Conservation (phyloP, 2,888 invertebrate genomes). For the Drosophila emarginata region DNA sequence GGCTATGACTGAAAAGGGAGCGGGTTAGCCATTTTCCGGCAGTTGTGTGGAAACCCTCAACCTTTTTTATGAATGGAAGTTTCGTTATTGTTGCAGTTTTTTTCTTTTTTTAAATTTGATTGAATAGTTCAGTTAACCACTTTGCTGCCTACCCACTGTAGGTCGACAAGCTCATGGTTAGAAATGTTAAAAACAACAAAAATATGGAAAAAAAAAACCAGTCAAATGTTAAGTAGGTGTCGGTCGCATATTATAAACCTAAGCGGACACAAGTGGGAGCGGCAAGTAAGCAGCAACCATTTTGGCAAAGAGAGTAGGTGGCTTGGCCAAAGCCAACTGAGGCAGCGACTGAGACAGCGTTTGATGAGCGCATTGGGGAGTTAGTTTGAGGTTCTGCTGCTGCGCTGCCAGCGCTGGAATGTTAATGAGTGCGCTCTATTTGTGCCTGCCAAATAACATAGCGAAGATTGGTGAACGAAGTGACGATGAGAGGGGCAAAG, state of each 20-base stretch:
- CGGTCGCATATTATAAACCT: conserved; percentile 72
- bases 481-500: not conserved
- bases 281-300: conserved; percentile 69
- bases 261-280: conserved; percentile 52
- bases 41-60: conserved; percentile 16
- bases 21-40: conserved; percentile 46
- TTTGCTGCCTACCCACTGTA: conserved; percentile 9
- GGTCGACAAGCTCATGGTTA: not conserved
- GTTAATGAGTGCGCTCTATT: conserved; percentile 68
- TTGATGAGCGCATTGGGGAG: conserved; percentile 63
- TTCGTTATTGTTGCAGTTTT: conserved; percentile 15
- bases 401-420: conserved; percentile 55
- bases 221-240: conserved; percentile 75
- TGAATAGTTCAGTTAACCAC: conserved; percentile 34
- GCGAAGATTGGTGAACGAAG: not conserved
- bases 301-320: conserved; percentile 78
- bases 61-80: conserved; percentile 67
- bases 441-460: conserved; percentile 19
- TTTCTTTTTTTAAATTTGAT: conserved; percentile 44
- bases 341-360: conserved; percentile 42
- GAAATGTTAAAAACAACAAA: not conserved
- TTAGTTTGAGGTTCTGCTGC: conserved; percentile 13
- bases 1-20: conserved; percentile 7
- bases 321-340: conserved; percentile 25
- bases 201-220: conserved; percentile 55